Evolutionary conservation across 2,888 invertebrate species (phyloP).

Genomic region (Schizotus pectinicornis): DNA sequence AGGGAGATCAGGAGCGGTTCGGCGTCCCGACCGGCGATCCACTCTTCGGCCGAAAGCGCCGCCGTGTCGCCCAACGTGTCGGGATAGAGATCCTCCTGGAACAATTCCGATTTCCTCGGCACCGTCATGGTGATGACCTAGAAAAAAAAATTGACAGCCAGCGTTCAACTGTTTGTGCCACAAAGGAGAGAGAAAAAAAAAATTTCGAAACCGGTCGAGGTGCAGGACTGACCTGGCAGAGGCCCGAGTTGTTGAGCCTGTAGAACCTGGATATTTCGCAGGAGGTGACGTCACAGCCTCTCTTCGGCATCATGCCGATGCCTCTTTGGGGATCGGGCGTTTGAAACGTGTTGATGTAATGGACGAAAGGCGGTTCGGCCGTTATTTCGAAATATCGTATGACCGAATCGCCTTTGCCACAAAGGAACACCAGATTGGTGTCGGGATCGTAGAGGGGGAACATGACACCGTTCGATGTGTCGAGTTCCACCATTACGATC

Average conservation of each 20-base stretch:
- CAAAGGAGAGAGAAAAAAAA: no score
- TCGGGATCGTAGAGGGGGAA: constrained; percentile 97
- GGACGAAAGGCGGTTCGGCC: constrained; percentile 91
- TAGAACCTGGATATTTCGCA: constrained; percentile 97
- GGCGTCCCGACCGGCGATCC: constrained; percentile 87
- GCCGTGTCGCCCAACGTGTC: constrained; percentile 92
- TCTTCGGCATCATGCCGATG: constrained; percentile 97
- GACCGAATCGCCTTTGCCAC: constrained; percentile 98
- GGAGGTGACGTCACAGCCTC: constrained; percentile 91
- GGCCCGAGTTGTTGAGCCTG: constrained; percentile 90
- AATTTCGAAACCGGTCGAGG: no score
- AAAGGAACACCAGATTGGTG: constrained; percentile 91
- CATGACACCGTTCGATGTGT: constrained; percentile 96
- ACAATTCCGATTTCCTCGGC: constrained; percentile 94
- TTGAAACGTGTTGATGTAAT: constrained; percentile 97
- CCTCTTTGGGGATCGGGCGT: constrained; percentile 98
- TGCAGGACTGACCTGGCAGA: constrained; percentile 75
- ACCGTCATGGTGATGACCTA: constrained; percentile 96
- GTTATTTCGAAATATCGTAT: constrained; percentile 83
- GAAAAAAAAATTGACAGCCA: constrained; percentile 2
- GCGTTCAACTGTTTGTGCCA: no score
- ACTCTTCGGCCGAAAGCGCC: constrained; percentile 89
- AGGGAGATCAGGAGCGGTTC: constrained; percentile 92
- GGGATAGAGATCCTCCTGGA: constrained; percentile 97
- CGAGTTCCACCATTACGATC: constrained; percentile 90